Conservation (phyloP, 2,797 vertebrate species). For the Ficedula albicollis region DNA sequence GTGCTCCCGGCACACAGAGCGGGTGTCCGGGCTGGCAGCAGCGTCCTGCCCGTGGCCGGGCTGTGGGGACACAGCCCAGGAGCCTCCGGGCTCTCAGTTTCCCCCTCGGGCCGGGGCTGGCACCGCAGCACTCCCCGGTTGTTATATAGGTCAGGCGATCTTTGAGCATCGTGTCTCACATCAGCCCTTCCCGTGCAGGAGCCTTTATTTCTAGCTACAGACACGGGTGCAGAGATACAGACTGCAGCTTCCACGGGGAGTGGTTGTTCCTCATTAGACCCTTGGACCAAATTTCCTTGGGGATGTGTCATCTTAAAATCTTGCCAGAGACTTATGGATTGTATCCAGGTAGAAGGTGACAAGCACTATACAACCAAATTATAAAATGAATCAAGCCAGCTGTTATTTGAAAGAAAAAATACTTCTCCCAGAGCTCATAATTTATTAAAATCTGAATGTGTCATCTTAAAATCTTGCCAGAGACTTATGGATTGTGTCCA, state of each 20-base stretch:
- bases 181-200: background rate
- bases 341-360: background rate
- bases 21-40: background rate
- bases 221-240: background rate
- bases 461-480: background rate
- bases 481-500: background rate
- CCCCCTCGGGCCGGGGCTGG: background rate
- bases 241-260: background rate
- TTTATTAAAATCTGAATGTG: too few relatives aligned
- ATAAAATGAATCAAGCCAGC: background rate
- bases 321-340: background rate
- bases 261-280: background rate
- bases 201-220: background rate
- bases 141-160: background rate
- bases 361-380: background rate
- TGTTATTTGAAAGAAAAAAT: conserved; percentile 27
- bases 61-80: background rate
- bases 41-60: rapidly evolving
- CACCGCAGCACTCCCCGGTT: rapidly evolving
- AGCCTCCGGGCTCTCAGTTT: background rate
- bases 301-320: background rate
- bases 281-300: background rate
- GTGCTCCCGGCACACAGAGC: background rate
- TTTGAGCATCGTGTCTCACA: background rate
- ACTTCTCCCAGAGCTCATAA: too few relatives aligned